phyloP scores from a whole-genome alignment of 1,140 invertebrate genomes.

The Tetramorium simillimum region DNA sequence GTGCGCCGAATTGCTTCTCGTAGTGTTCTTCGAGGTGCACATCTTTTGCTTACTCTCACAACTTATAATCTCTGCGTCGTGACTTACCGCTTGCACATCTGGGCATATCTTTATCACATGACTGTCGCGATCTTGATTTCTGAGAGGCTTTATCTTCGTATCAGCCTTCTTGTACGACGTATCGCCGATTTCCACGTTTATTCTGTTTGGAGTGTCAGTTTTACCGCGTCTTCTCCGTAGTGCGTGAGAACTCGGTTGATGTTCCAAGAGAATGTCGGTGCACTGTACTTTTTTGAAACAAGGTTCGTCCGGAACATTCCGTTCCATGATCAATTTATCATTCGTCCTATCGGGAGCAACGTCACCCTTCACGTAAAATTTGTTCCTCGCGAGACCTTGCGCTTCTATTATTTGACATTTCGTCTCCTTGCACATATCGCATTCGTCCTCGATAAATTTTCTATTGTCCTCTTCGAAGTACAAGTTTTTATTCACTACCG shows the following conservation, averaged over 20 bases:
- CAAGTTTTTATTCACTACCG: conserved; percentile 15
- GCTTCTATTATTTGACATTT: conserved; percentile 26
- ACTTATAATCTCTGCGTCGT: conserved; percentile 67
- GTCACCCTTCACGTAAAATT: neutral
- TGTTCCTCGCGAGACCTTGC: neutral
- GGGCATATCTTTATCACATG: conserved; percentile 64
- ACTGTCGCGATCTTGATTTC: conserved; percentile 38
- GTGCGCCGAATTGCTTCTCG: conserved; percentile 77
- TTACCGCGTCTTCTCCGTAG: neutral
- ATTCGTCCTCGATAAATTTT: conserved; percentile 26
- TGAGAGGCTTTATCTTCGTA: neutral
- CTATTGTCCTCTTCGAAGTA: conserved; percentile 15
- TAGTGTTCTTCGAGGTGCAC: conserved; percentile 64
- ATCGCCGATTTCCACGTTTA: neutral
- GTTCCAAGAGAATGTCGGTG: conserved; percentile 9
- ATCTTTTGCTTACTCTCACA: conserved; percentile 66
- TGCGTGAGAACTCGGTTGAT: neutral
- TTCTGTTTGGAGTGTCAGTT: neutral
- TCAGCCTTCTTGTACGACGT: neutral
- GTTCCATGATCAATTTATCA: neutral
- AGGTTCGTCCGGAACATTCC: neutral
- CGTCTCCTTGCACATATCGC: conserved; percentile 34
- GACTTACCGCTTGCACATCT: conserved; percentile 40
- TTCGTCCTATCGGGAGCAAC: neutral
- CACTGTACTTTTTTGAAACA: neutral